Base-by-base conservation (phyloP, 2,888 invertebrate species). In the Esperia sulphurella region DNA sequence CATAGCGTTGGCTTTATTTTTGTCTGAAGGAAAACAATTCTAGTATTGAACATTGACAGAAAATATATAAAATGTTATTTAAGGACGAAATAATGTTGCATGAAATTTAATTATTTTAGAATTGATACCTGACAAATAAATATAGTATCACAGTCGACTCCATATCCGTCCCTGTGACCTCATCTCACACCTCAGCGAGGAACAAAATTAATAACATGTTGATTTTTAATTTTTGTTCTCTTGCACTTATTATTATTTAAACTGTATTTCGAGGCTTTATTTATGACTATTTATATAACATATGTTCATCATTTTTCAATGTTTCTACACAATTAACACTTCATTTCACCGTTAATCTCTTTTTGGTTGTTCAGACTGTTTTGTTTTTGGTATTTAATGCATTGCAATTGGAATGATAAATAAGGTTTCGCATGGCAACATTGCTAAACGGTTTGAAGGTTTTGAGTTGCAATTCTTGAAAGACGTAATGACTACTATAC, bases 231-330 rank as follows among this genome's bases (percentile, higher is more conserved):
- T 86, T 75, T 81, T 83, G 75, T 83, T 82, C 75, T 83, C 79
- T 80, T 83, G 83, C 83, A 86, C 84, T 87, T 89, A 86, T 88
- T 87, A 87, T 87, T 88, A 86, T 83, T 89, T 88, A 88, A 88
- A 86, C 87, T 86, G 85, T 85, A 86, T 85, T 84, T 83, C 80
- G 81, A 82, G 74, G 54, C 68, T 75, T 85, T 87, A 88, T 88
- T 89, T 89, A 88, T 88, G 79, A 83, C 80, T 89, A 88, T 88
- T 89, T 88, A 88, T 87, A 88, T 88, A 88, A 87, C 85, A 81
- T 88, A 89, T 88, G 88, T 83, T 85, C 85, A 86, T 83, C 86
- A 88, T 89, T 88, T 86, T 84, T 89, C 88, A 88, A 87, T 87
- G 88, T 86, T 79, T 83, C 83, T 76, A 83, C 75, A 83, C 83